Evolutionary conservation across 1,140 invertebrate genomes (phyloP), one percentile per base, ranked within the genome.

Genomic region (Paraescarpia echinospica): DNA sequence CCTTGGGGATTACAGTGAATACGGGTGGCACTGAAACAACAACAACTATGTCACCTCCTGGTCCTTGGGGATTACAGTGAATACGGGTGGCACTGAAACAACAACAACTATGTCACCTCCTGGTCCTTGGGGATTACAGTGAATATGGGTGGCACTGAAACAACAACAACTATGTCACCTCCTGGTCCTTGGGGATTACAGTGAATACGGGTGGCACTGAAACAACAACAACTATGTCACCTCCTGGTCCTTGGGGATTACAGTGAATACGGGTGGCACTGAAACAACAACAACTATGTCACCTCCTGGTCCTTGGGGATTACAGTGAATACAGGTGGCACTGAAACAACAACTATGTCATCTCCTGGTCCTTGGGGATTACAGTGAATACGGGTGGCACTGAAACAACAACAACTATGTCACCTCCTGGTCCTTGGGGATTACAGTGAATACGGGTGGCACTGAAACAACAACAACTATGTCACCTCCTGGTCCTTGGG

Each of bases 261-360:
- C 41, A 41, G 41, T 12, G 12, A 41, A 41, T 12, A 41, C 4
- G 33, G 95, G 95, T 18, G 95, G 95, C 33, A 95, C 95, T 95
- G 94, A 22, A 93, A n/a, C n/a, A 89, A 41, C 41, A 41, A 41
- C 41, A 41, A 41, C 12, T 41, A 41, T 27, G 94, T 93, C n/a
- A 96, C 95, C 93, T 96, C 95, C 91, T 94, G 92, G 89, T 95
- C 94, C 34, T 92, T n/a, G 12, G 95, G 95, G 18, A 91, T 51
- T 33, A 92, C 92, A 14, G 94, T 93, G 88, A 95, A 94, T 14
- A 34, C 91, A 33, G 95, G 95, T 18, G 95, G 95, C 33, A 95
- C 95, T 95, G 94, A 22, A 93, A n/a, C n/a, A 89, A 34, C 34
- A 92, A 33, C 88, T 33, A 89, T 6, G 8, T 89, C n/a, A 41